Conservation (phyloP, 2,888 invertebrate species). For the Mythimna albipuncta region DNA sequence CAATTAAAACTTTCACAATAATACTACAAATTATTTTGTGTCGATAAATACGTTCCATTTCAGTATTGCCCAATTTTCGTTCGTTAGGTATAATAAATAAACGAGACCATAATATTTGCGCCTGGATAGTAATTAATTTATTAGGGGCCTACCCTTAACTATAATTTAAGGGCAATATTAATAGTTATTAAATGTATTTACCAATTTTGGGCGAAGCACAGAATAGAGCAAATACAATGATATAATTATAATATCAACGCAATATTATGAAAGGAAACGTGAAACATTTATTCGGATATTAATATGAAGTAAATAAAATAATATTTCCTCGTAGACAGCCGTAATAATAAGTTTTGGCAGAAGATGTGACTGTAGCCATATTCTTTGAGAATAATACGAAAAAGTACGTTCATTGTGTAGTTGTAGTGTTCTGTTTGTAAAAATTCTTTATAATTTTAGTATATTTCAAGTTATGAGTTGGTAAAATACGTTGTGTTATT, state of each 20-base stretch:
- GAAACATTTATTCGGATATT: constrained; percentile 68
- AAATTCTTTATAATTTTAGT: constrained; percentile 23
- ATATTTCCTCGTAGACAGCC: constrained; percentile 69
- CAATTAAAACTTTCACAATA: constrained; percentile 64
- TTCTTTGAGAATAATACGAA: constrained; percentile 53
- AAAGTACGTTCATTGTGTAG: constrained; percentile 31
- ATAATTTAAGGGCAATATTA: constrained; percentile 48
- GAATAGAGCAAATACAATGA: constrained; percentile 51
- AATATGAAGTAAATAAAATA: constrained; percentile 76
- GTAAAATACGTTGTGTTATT: constrained; percentile 3
- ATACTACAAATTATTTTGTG: constrained; percentile 52
- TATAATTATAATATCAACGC: constrained; percentile 58
- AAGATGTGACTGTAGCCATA: constrained; percentile 68
- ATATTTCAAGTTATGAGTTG: neutral
- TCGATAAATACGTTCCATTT: constrained; percentile 58
- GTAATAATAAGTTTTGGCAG: constrained; percentile 74
- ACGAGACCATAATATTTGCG: constrained; percentile 55
- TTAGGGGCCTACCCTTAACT: constrained; percentile 40
- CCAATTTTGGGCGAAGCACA: constrained; percentile 48
- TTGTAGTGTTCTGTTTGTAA: constrained; percentile 7
- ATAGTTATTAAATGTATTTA: constrained; percentile 50
- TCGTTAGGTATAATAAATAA: constrained; percentile 50
- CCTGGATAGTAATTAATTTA: constrained; percentile 56
- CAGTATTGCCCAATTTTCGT: constrained; percentile 48
- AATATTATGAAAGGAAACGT: constrained; percentile 64